Conservation (phyloP, 2,797 vertebrate genomes). For the Zenarchopterus dispar region DNA sequence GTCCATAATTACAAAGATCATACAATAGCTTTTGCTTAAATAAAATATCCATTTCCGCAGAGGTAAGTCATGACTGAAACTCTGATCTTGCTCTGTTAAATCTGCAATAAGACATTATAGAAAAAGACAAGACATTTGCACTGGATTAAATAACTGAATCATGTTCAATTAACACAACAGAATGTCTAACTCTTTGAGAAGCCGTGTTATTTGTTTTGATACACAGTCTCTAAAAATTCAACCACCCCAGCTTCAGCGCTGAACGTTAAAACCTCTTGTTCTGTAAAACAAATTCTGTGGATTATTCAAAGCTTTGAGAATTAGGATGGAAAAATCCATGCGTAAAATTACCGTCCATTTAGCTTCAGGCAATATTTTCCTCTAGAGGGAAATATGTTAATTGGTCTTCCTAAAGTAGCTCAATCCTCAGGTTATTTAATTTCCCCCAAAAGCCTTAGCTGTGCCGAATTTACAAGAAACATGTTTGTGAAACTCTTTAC, state of each 20-base stretch:
- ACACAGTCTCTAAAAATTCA: conserved; percentile 46
- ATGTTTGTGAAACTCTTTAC: conserved; percentile 52
- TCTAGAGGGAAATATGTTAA: conserved; percentile 84
- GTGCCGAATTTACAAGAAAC: conserved; percentile 68
- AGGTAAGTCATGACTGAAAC: conserved; percentile 11
- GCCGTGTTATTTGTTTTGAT: conserved; percentile 65
- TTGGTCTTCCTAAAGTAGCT: conserved; percentile 81
- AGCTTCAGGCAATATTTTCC: conserved; percentile 78
- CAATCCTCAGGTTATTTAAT: conserved; percentile 84
- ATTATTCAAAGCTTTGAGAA: conserved; percentile 78
- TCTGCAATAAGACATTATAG: conserved; percentile 24
- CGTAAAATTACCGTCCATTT: conserved; percentile 83
- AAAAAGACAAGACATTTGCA: conserved; percentile 34
- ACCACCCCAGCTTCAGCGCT: conserved; percentile 47
- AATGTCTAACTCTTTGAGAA: conserved; percentile 49
- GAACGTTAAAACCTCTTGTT: conserved; percentile 68
- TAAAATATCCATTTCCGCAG: conserved; percentile 31
- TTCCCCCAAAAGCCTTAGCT: conserved; percentile 80
- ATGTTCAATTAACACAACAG: conserved; percentile 62
- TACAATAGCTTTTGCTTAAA: conserved; percentile 35
- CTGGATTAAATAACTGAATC: conserved; percentile 59
- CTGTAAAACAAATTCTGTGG: conserved; percentile 78
- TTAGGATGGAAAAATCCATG: conserved; percentile 78
- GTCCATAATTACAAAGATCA: conserved; percentile 43
- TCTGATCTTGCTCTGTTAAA: conserved; percentile 41